Evolutionary conservation across 2,113 vertebrate species (phyloP), one percentile per base, ranked within the genome.

Genomic region (Clarias magur): DNA sequence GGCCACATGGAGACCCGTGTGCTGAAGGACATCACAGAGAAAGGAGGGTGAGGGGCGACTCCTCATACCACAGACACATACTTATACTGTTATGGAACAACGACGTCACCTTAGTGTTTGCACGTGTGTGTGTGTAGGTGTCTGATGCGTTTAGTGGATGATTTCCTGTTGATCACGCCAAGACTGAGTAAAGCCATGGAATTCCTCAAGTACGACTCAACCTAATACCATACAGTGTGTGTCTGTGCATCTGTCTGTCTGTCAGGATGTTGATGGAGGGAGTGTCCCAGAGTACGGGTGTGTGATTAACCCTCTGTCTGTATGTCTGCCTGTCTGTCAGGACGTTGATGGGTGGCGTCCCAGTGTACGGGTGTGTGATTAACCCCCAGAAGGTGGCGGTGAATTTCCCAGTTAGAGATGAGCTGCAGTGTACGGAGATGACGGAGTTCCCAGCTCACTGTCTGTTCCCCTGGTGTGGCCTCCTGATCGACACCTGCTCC

Each of bases 131-230:
- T 8, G 83, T 90, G 16, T 87, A 99, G 98, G 88, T 86, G 96
- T 92, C 91, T 99, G 34, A 95, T 99, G 95, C 96, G 98, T 68
- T 90, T 99, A 86, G 94, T 98, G 72, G 98, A 99, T 63, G 98
- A 99, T 87, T 99, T 99, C 85, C 94, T 99, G 88, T 93, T 99
- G 59, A 95, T 99, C 87, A 99, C 98, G 0, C 97, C 97, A 21
- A 94, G 97, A 88, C 91, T 96, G 68, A 76, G 56, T 0, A 94
- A 95, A 87, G 98, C 98, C 19, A 93, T 94, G 87, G 82, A 86
- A 17, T 99, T 99, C 86, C 94, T 99, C 19, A 96, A 93, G 98
- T 99, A 96, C 0, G 93, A 30, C 87, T 16, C 12, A 79, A 30
- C 30, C 15, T 19, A 13, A 12, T 16, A 30, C 10, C 13, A 21